phyloP scores from a whole-genome alignment of 1,140 invertebrate species.

The Berghia stephanieae region DNA sequence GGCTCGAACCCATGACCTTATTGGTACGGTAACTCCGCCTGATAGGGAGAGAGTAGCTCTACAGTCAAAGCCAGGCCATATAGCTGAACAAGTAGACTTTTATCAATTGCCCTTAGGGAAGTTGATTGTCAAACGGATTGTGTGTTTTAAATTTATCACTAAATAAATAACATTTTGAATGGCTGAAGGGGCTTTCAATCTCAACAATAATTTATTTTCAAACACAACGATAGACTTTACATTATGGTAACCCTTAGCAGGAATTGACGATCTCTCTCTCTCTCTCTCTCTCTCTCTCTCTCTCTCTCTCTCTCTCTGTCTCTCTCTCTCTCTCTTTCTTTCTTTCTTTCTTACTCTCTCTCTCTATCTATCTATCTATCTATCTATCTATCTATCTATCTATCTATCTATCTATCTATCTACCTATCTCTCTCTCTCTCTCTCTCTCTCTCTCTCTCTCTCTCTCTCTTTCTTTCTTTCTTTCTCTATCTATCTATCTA shows the following conservation, averaged over 20 bases:
- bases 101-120: not conserved
- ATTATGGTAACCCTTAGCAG: too few relatives aligned
- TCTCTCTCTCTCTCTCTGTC: not conserved
- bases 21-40: too few relatives aligned
- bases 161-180: not conserved
- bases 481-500: too few relatives aligned
- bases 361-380: too few relatives aligned
- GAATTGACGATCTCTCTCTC: not conserved
- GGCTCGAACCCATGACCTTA: too few relatives aligned
- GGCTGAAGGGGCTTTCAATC: not conserved
- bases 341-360: too few relatives aligned
- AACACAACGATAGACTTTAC: too few relatives aligned
- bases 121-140: not conserved
- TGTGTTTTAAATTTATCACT: not conserved
- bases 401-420: not conserved
- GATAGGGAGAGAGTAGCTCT: too few relatives aligned
- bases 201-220: not conserved
- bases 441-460: too few relatives aligned
- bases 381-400: not conserved
- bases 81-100: not conserved
- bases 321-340: not conserved
- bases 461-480: too few relatives aligned
- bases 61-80: too few relatives aligned
- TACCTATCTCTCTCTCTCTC: too few relatives aligned
- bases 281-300: conserved; percentile 5